phyloP scores from a whole-genome alignment of 2,797 vertebrate species.

The Channa striata region DNA sequence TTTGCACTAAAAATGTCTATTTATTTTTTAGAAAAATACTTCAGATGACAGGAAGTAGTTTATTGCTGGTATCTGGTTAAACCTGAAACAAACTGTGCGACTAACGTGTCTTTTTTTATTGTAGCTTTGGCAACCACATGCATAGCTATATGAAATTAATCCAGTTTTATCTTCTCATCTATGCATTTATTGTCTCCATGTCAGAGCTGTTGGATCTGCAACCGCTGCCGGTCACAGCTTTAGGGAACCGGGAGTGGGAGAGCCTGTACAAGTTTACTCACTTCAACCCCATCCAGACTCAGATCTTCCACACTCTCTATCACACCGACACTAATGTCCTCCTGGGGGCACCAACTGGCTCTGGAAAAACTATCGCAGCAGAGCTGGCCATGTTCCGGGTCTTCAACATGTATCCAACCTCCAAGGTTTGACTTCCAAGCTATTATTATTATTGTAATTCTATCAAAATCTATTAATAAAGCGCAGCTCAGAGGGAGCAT shows the following conservation, averaged over 20 bases:
- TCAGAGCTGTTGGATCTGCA: constrained; percentile 96
- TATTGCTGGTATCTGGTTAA: no score
- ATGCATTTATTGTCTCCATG: constrained; percentile 49
- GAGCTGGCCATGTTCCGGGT: constrained; percentile 98
- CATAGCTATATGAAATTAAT: no score
- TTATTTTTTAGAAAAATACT: no score
- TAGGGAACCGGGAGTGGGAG: constrained; percentile 90
- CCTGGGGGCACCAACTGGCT: constrained; percentile 97
- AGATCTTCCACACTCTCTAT: constrained; percentile 98
- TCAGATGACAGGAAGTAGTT: no score
- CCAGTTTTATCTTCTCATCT: neutral
- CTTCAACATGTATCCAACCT: constrained; percentile 93
- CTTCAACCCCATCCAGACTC: constrained; percentile 98
- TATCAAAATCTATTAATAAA: no score
- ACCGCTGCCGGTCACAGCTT: constrained; percentile 91
- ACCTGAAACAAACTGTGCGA: no score
- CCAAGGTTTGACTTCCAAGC: constrained; percentile 89
- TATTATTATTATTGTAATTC: no score
- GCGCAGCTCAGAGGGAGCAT: no score
- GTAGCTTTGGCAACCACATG: neutral
- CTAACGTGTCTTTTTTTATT: neutral
- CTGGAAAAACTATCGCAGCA: constrained; percentile 97
- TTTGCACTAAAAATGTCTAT: no score
- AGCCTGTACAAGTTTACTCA: constrained; percentile 97
- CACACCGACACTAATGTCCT: constrained; percentile 96